Evolutionary conservation across 2,113 vertebrate genomes (phyloP).

Genomic region (Columba livia): DNA sequence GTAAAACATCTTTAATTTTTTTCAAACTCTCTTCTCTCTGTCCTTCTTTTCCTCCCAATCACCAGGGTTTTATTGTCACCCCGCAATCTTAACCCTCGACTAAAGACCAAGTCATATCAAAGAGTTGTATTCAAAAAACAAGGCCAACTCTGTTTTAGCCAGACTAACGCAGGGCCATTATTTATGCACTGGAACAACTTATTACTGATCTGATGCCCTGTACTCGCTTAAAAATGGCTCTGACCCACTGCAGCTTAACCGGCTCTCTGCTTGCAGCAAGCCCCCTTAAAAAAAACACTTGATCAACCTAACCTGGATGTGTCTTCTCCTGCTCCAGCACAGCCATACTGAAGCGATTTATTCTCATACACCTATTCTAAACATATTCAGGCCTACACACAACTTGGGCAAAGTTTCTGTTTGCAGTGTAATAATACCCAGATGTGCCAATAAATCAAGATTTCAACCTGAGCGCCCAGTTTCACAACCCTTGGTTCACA

Average conservation of each 20-base stretch:
- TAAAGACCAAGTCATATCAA: background rate
- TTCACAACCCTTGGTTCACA: background rate
- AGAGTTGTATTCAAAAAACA: background rate
- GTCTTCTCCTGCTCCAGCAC: background rate
- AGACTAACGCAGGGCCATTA: background rate
- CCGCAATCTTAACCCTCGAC: too few relatives aligned
- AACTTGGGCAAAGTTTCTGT: background rate
- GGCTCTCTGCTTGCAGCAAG: background rate
- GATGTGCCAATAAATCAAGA: accelerated
- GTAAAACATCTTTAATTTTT: too few relatives aligned
- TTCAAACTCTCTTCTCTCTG: too few relatives aligned
- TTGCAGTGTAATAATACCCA: accelerated
- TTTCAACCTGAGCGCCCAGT: too few relatives aligned
- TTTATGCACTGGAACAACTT: background rate
- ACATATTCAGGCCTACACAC: background rate
- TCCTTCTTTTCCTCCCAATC: too few relatives aligned
- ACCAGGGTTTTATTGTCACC: too few relatives aligned
- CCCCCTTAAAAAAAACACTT: background rate
- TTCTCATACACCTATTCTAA: background rate
- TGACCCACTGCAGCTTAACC: background rate
- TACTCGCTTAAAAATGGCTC: background rate
- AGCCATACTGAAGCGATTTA: background rate
- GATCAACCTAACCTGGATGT: background rate
- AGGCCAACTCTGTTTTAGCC: background rate
- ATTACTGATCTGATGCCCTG: background rate